Evolutionary conservation across 1,140 invertebrate species (phyloP).

Genomic region (Leguminivora glycinivorella): DNA sequence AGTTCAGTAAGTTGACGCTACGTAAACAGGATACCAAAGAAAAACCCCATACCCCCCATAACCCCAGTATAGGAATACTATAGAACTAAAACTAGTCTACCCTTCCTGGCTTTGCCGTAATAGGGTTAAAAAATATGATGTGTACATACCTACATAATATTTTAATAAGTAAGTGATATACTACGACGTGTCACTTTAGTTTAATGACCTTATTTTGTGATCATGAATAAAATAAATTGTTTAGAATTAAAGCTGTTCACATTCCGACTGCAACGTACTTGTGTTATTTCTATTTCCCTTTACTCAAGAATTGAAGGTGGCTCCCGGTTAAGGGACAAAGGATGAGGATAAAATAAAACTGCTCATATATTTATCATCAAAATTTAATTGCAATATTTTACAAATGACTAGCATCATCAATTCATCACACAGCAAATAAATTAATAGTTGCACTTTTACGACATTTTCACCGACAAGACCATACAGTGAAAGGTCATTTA

Average conservation of each 20-base stretch:
- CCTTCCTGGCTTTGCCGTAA: too few relatives aligned
- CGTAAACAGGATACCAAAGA: too few relatives aligned
- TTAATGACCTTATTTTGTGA: slow-evolving; percentile 3
- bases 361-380: background rate
- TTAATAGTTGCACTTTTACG: background rate
- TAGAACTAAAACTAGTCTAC: too few relatives aligned
- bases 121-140: too few relatives aligned
- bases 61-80: too few relatives aligned
- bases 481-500: background rate
- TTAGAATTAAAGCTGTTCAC: slow-evolving; percentile 12
- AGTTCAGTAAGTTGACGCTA: too few relatives aligned
- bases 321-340: background rate
- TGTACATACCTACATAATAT: background rate
- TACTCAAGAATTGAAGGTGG: background rate
- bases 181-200: background rate
- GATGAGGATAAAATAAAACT: background rate
- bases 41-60: too few relatives aligned
- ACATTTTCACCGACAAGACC: background rate
- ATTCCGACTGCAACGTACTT: background rate
- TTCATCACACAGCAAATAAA: background rate
- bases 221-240: slow-evolving; percentile 7
- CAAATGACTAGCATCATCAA: background rate
- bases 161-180: background rate
- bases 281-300: background rate
- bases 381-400: background rate